phyloP scores from a whole-genome alignment of 2,888 invertebrate genomes.

The Hyposoter dolosus region DNA sequence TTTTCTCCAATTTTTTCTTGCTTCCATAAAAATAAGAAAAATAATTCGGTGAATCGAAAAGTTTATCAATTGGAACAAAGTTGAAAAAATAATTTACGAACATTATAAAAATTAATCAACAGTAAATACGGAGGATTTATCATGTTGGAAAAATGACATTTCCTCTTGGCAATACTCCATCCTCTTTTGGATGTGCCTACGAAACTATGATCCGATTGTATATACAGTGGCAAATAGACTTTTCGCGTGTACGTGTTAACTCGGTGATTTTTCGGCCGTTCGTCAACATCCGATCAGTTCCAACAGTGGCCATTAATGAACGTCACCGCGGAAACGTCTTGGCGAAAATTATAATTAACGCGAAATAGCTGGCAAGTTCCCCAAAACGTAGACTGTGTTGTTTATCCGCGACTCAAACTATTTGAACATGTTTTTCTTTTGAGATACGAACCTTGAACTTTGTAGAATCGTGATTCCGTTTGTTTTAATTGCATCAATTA shows the following conservation, averaged over 20 bases:
- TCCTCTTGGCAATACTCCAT: neutral
- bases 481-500: neutral
- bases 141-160: neutral
- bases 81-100: too few species aligned
- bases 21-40: too few species aligned
- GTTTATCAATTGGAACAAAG: too few species aligned
- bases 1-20: too few species aligned
- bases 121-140: too few species aligned
- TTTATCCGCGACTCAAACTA: neutral
- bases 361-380: conserved; percentile 18
- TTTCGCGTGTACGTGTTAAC: conserved; percentile 11
- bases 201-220: neutral
- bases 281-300: conserved; percentile 11
- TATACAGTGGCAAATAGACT: neutral
- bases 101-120: too few species aligned
- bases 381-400: neutral
- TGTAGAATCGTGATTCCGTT: neutral
- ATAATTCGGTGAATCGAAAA: too few species aligned
- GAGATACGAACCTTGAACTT: neutral
- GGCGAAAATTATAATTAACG: conserved; percentile 51
- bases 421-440: conserved; percentile 23
- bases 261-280: conserved; percentile 9
- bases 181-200: neutral
- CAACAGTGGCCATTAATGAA: conserved; percentile 9
- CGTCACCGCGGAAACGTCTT: conserved; percentile 17